Base-by-base conservation (phyloP, 2,888 invertebrate species). In the Eupeodes luniger region DNA sequence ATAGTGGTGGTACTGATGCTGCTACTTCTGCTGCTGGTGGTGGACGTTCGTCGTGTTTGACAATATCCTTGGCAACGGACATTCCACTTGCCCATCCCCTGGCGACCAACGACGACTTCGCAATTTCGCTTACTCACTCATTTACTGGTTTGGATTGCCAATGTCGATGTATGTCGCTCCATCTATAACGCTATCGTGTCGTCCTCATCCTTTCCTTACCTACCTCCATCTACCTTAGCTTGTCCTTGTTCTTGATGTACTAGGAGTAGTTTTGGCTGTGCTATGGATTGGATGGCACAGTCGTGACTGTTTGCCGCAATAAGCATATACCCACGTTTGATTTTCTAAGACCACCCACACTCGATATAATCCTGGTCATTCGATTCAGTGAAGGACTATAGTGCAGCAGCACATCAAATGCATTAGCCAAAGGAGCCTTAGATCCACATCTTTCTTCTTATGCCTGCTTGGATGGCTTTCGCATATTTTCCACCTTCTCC, bases 261-360 rank as follows among this genome's bases (percentile, higher is more conserved):
- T 40, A 40, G 79, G 79, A 19, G 62, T 61, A 72, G 61, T 53
- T 81, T 70, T 59, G 49, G 76, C 34, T 75, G 55, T 81, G 47
- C 47, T 44, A 10, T 44, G 10, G 6, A 10, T 10, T 44, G 44
- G 6, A 10, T 59, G 76, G 70, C 72, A 70, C 9, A 83, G 57
- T 83, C 72, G 83, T 83, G 83, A 80, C 83, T 75, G 61, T 87
- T 85, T 83, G 86, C 86, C 83, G 75, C 86, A 87, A 80, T 83
- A 80, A 83, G 79, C 86, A 87, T 81, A 85, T 87, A 64, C 83
- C 83, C 83, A 87, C 72, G 80, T 87, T 70, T 83, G 86, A 83
- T 83, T 79, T 87, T 76, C 83, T 87, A 87, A 87, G 86, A 87
- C 86, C 86, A 87, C 86, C 86, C 86, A 87, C 86, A 87, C 86